phyloP scores from a whole-genome alignment of 92 coral and sea anemone genomes.

The Zoanthus sociatus region DNA sequence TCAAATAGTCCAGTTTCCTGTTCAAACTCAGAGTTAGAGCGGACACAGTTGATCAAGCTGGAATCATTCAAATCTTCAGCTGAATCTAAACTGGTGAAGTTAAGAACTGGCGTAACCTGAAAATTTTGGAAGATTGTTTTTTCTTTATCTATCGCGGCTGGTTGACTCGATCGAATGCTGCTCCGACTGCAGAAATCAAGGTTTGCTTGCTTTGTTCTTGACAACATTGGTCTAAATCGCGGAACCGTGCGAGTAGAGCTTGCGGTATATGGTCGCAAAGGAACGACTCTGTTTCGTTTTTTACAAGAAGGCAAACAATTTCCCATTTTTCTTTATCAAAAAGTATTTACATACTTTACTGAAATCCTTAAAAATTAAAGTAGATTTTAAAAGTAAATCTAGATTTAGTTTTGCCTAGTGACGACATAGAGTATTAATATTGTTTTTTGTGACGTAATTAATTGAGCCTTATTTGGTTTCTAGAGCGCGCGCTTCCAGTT shows the following conservation, averaged over 20 bases:
- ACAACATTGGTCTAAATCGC: background rate
- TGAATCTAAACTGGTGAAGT: background rate
- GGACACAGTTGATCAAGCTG: background rate
- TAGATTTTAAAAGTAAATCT: background rate
- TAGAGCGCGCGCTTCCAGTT: background rate
- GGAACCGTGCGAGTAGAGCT: background rate
- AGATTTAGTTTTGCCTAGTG: background rate
- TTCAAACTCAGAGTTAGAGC: background rate
- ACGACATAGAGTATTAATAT: constrained; percentile 5
- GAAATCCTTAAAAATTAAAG: background rate
- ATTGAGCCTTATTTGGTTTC: constrained; percentile 17
- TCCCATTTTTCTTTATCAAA: background rate
- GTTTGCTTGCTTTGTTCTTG: background rate
- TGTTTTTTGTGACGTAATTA: constrained; percentile 4
- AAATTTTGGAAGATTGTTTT: background rate
- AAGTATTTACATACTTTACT: background rate
- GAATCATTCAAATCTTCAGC: constrained; percentile 5
- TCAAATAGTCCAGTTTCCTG: background rate
- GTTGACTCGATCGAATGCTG: constrained; percentile 21
- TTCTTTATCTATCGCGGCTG: background rate
- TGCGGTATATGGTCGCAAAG: background rate
- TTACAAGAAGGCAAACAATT: constrained; percentile 20
- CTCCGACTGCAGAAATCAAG: background rate
- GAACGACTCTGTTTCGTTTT: constrained; percentile 16
- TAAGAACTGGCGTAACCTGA: background rate